Percentiles rank a stretch among this genome's conserved stretches.
These are phyloP conservation scores for Molossus alvarezi DNA, from an alignment of 2,797 vertebrate genomes.

Conservation along the genomic window DNA sequence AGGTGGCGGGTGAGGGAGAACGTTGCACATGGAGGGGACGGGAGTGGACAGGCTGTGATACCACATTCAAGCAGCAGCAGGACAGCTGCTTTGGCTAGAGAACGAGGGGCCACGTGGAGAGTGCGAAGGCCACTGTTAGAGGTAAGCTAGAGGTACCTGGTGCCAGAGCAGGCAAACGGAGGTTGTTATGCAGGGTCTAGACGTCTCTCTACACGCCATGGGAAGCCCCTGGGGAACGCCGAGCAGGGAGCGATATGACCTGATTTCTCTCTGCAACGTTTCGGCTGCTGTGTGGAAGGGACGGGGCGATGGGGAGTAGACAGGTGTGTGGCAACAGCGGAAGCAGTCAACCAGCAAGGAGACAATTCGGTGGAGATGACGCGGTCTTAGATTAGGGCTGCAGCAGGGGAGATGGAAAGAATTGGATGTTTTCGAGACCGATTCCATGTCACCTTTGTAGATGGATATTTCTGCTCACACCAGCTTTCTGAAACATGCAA, in stretches of 20 bases:
- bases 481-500: not conserved
- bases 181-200: not conserved
- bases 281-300: not conserved
- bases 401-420: not conserved
- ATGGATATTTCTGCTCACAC: not conserved
- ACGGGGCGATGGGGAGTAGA: no score
- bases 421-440: not conserved
- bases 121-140: not conserved
- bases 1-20: no score
- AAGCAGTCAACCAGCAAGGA: not conserved
- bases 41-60: not conserved
- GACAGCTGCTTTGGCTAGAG: not conserved
- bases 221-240: not conserved
- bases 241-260: fast-evolving
- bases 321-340: not conserved
- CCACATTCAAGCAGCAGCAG: not conserved
- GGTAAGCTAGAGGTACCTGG: not conserved
- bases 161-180: fast-evolving
- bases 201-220: not conserved
- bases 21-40: not conserved
- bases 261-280: not conserved
- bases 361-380: not conserved
- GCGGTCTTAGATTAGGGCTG: fast-evolving
- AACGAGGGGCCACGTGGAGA: not conserved
- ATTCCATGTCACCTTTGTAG: not conserved